A percentile compares a stretch with the other conserved stretches of the same genome.
Conservation (phyloP, 2,113 vertebrate species). For the Heterotilapia buettikoferi region DNA sequence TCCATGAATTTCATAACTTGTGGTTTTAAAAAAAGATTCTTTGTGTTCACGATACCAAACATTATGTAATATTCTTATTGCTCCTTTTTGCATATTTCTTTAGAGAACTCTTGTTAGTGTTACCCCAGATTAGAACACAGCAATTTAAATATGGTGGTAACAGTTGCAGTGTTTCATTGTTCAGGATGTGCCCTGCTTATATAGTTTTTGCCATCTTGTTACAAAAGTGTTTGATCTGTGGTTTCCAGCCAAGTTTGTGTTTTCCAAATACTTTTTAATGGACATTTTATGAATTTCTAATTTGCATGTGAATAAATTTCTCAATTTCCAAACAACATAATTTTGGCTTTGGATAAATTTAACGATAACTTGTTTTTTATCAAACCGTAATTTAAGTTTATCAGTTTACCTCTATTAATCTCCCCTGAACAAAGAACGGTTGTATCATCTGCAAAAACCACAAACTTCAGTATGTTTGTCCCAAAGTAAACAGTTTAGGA, state of each 20-base stretch:
- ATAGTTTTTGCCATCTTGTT: background rate
- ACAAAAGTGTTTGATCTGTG: background rate
- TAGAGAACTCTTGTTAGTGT: background rate
- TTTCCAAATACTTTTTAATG: background rate
- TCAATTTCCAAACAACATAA: background rate
- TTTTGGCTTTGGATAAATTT: background rate
- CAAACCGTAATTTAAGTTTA: too few relatives aligned
- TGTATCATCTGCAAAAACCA: background rate
- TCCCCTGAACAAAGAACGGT: too few relatives aligned
- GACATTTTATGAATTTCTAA: background rate
- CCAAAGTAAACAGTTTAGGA: background rate
- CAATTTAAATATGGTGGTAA: background rate
- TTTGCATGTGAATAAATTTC: background rate
- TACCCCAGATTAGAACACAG: background rate
- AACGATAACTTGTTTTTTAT: background rate
- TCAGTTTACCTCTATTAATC: background rate
- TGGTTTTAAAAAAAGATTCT: background rate
- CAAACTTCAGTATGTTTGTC: background rate
- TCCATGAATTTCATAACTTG: background rate
- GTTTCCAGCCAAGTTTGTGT: background rate
- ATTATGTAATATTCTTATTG: background rate
- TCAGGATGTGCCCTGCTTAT: background rate
- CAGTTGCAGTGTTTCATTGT: background rate
- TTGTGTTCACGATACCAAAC: background rate
- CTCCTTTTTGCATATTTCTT: background rate